Conservation (phyloP, 2,888 invertebrate genomes). For the Chymomyza amoena region DNA sequence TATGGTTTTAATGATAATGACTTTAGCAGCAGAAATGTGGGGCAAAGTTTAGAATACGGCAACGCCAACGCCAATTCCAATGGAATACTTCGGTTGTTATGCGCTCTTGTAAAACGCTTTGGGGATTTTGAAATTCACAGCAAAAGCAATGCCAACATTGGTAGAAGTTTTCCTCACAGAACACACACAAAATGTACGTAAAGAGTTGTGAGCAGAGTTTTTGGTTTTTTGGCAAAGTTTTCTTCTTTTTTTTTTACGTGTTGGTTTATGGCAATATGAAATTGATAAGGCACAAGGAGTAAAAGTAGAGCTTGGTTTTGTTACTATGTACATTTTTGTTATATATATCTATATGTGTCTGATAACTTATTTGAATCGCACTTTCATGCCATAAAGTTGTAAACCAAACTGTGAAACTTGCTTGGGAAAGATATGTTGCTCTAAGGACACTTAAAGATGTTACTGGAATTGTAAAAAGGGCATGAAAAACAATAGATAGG, state of each 20-base stretch:
- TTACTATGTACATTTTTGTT: not conserved
- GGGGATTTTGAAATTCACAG: conserved; percentile 60
- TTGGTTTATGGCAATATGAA: conserved; percentile 51
- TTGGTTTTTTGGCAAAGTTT: conserved; percentile 47
- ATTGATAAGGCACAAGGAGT: conserved; percentile 49
- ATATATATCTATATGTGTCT: not conserved
- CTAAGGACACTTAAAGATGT: not conserved
- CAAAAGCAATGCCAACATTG: not conserved
- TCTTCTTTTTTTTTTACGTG: conserved; percentile 33
- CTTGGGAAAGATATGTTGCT: not conserved
- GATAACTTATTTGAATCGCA: not conserved
- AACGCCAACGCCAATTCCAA: not conserved
- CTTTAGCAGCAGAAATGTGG: conserved; percentile 66
- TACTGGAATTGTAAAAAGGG: no score
- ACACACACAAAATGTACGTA: not conserved
- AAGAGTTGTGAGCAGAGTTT: conserved; percentile 1
- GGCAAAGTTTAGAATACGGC: conserved; percentile 63
- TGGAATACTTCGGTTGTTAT: not conserved
- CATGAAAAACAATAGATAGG: no score
- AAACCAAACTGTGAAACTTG: not conserved
- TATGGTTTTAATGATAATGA: conserved; percentile 70
- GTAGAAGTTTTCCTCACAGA: conserved; percentile 46
- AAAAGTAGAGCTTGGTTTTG: not conserved
- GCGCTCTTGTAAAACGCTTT: conserved; percentile 45
- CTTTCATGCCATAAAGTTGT: not conserved